Percentiles rank a stretch among this genome's conserved stretches.
Evolutionary conservation across 2,888 invertebrate genomes (phyloP).

Genomic region (Dryomyza anilis): DNA sequence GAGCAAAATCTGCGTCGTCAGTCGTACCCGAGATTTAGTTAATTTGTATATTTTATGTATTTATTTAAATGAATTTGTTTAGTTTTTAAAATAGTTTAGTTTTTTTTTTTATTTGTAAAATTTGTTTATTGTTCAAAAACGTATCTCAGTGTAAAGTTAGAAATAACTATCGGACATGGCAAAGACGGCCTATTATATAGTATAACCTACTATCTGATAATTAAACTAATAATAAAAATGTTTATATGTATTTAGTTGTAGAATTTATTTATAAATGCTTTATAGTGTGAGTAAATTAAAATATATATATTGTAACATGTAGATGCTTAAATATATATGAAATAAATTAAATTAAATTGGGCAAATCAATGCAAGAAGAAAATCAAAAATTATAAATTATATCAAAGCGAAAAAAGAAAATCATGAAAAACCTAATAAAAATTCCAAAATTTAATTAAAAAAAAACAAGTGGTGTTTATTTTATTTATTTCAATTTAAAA

Average conservation of each 20-base stretch:
- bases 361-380: conserved; percentile 23
- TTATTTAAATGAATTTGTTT: conserved; percentile 4
- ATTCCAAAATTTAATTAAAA: conserved; percentile 18
- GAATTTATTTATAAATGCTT: conserved; percentile 7
- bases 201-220: too few relatives aligned
- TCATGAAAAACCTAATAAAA: not conserved
- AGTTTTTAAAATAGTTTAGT: not conserved
- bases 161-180: conserved; percentile 25
- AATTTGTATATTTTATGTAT: conserved; percentile 34
- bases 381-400: conserved; percentile 28
- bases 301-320: conserved; percentile 27
- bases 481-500: too few relatives aligned
- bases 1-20: not conserved
- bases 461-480: not conserved
- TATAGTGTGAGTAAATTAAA: conserved; percentile 17
- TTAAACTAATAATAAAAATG: conserved; percentile 10
- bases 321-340: conserved; percentile 31
- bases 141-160: conserved; percentile 49
- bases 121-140: conserved; percentile 47
- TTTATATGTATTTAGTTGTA: conserved; percentile 10
- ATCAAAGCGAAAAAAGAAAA: conserved; percentile 6
- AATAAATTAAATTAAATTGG: conserved; percentile 17
- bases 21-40: conserved; percentile 34
- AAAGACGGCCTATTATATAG: conserved; percentile 4
- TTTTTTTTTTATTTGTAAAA: conserved; percentile 34